Percentiles rank a stretch among this genome's conserved stretches.
Evolutionary conservation across 2,888 invertebrate species (phyloP).

Genomic region (Drosophila nigricruria): DNA sequence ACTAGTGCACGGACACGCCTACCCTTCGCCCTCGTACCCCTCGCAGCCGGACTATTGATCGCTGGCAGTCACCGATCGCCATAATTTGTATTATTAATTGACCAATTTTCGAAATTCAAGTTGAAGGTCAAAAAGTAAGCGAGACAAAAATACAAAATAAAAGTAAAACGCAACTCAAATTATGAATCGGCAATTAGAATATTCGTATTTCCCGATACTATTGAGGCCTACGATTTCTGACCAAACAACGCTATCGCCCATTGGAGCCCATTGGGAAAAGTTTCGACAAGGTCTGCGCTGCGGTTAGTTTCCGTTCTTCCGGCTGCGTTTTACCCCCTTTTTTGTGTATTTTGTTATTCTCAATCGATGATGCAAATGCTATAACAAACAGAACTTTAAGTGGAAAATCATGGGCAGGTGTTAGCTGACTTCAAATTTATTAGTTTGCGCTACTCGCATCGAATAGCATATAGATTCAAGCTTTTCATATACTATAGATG

Average conservation of each 20-base stretch:
- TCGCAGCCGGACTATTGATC: constrained; percentile 6
- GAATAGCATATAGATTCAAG: background rate
- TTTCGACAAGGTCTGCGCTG: constrained; percentile 40
- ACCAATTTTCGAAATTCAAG: constrained; percentile 78
- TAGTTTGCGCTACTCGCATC: background rate
- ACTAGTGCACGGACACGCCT: constrained; percentile 57
- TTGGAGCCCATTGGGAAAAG: constrained; percentile 41
- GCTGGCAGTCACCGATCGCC: constrained; percentile 54
- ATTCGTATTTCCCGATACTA: constrained; percentile 28
- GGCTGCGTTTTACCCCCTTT: constrained; percentile 19
- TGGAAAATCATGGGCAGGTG: constrained; percentile 38
- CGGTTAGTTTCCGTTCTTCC: constrained; percentile 39
- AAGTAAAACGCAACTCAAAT: constrained; percentile 41
- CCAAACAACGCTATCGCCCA: constrained; percentile 9
- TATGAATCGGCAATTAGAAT: constrained; percentile 69
- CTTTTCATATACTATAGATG: too few relatives aligned
- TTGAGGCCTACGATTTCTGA: constrained; percentile 26
- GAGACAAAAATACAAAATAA: constrained; percentile 24
- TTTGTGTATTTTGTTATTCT: background rate
- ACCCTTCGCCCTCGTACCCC: background rate
- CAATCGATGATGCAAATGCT: background rate
- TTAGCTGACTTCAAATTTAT: background rate
- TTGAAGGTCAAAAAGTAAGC: constrained; percentile 73
- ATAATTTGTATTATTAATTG: constrained; percentile 78
- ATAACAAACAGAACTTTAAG: background rate